Percentiles rank a stretch among this genome's conserved stretches.
These are phyloP conservation scores for Chironomus tentans DNA, from an alignment of 2,888 invertebrate species.

Conservation along the genomic window DNA sequence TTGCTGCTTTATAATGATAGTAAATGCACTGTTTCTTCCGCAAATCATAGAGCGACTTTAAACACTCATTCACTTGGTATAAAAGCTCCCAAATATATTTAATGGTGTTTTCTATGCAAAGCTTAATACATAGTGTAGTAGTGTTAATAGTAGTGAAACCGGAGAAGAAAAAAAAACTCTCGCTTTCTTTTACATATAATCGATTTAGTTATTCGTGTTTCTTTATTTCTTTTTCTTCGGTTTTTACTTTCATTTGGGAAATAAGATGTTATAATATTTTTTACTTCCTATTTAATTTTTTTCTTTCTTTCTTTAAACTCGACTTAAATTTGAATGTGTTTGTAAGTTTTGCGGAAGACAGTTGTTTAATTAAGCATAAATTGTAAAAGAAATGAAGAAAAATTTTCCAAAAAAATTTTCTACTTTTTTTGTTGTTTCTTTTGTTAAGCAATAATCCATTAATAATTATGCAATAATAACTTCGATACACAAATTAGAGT, in stretches of 20 bases:
- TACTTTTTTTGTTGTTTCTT: neutral
- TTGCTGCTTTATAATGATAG: too few relatives aligned
- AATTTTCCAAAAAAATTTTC: neutral
- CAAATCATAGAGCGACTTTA: too few relatives aligned
- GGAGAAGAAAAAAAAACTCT: slow-evolving; percentile 4
- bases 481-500: too few relatives aligned
- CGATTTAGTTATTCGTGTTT: neutral
- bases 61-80: too few relatives aligned
- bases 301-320: neutral
- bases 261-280: slow-evolving; percentile 25
- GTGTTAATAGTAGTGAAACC: neutral
- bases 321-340: neutral
- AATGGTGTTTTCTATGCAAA: neutral
- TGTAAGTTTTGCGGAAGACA: slow-evolving; percentile 16
- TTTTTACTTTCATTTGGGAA: slow-evolving; percentile 26
- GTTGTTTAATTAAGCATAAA: slow-evolving; percentile 21
- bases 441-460: neutral
- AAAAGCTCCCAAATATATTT: neutral
- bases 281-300: slow-evolving; percentile 23
- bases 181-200: slow-evolving; percentile 22
- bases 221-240: slow-evolving; percentile 4
- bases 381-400: neutral
- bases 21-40: too few relatives aligned
- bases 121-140: neutral
- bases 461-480: neutral